phyloP scores from a whole-genome alignment of 2,888 invertebrate species.

The Tuberolachnus salignus region DNA sequence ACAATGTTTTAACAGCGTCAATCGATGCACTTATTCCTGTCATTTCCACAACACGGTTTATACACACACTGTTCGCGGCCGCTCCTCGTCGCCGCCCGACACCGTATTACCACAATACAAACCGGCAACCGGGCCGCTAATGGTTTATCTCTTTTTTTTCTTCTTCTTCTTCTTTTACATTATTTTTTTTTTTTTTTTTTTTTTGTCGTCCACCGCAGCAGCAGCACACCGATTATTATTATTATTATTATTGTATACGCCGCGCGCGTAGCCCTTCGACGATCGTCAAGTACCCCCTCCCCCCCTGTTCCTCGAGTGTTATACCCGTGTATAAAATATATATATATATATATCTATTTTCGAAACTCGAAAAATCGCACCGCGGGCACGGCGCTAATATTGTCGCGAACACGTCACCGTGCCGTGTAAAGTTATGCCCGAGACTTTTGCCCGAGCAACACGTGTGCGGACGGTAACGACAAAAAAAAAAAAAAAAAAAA shows the following conservation, averaged over 20 bases:
- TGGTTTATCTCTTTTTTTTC: too few species aligned
- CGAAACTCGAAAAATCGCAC: neutral
- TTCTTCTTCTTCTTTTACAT: too few species aligned
- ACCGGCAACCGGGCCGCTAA: too few species aligned
- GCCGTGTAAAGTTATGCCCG: neutral
- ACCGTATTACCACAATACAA: neutral
- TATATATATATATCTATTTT: neutral
- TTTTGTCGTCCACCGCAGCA: too few species aligned
- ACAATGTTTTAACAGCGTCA: constrained; percentile 34
- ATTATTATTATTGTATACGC: too few species aligned
- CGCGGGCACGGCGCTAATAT: neutral
- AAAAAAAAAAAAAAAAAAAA: too few species aligned
- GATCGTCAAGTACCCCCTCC: constrained; percentile 4
- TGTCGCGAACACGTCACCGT: neutral
- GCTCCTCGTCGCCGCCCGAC: neutral
- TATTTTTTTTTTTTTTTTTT: too few species aligned
- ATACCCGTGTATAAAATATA: neutral
- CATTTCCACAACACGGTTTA: constrained; percentile 29
- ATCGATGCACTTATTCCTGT: constrained; percentile 35
- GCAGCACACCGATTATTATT: too few species aligned
- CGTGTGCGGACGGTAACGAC: constrained; percentile 8
- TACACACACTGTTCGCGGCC: neutral
- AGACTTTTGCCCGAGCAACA: constrained; percentile 36
- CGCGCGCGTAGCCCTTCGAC: too few species aligned
- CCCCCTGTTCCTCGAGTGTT: too few species aligned